Conservation (phyloP, 2,888 invertebrate species). For the Acrobasis repandana region DNA sequence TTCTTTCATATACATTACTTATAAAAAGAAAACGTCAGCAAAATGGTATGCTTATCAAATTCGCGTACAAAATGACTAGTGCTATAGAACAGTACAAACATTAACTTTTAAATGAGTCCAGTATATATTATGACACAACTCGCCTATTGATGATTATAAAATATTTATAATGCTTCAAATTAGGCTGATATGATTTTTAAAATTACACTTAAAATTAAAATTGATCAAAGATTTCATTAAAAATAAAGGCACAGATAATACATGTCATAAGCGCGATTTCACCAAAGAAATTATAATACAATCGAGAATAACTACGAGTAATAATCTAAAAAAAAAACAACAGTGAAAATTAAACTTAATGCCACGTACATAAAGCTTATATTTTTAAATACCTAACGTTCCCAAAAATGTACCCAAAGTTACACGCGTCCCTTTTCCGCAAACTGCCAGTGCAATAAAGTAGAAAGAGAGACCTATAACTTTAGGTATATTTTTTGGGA, state of each 20-base stretch:
- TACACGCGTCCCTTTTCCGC: too few species aligned
- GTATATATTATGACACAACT: background rate
- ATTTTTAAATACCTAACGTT: too few species aligned
- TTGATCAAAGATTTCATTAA: slow-evolving; percentile 4
- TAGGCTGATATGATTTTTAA: slow-evolving; percentile 21
- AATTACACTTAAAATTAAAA: slow-evolving; percentile 17
- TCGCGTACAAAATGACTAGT: slow-evolving; percentile 10
- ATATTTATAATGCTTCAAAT: slow-evolving; percentile 14
- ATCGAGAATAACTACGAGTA: too few species aligned
- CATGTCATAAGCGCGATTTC: slow-evolving; percentile 13
- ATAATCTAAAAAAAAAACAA: too few species aligned
- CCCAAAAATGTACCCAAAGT: too few species aligned
- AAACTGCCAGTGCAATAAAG: too few species aligned
- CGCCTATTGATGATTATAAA: background rate
- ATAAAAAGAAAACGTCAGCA: background rate
- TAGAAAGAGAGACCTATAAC: too few species aligned
- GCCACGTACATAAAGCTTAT: too few species aligned
- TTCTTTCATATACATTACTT: background rate
- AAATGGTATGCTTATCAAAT: slow-evolving; percentile 4
- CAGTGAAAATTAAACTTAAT: too few species aligned
- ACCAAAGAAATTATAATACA: too few species aligned
- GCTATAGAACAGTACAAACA: slow-evolving; percentile 14
- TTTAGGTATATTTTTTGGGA: too few species aligned
- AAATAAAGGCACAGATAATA: slow-evolving; percentile 17
- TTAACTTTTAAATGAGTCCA: slow-evolving; percentile 1